Base-by-base conservation (phyloP, 1,140 invertebrate genomes). In the Ctenoplectra terminalis region DNA sequence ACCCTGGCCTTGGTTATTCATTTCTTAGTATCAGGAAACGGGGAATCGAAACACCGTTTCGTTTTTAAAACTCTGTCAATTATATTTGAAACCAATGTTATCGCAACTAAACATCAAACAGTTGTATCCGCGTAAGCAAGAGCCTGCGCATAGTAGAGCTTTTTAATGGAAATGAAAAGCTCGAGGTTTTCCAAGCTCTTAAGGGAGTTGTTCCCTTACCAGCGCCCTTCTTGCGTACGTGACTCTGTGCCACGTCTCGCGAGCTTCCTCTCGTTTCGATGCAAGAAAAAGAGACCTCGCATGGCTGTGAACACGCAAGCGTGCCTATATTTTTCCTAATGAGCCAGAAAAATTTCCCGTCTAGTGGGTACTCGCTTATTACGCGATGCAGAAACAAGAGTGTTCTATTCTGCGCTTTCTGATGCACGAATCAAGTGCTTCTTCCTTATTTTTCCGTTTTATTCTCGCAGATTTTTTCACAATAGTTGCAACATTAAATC, bases 241-340 rank as follows among this genome's bases (percentile, higher is more conserved):
- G 84, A 86, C 84, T 86, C 48, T 8, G 70, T 56, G 56, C 54
- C 70, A 15, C 15, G 67, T 78, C 64, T 84, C 67, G 46, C 34
- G 69, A 86, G 56, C 31, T 23, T 37, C 31, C 40, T 60, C 56
- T 48, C 46, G 40, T 60, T 43, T n/a, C 26, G 64, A n/a, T 31
- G 6, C 31, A n/a, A 58, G 20, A 50, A 11, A 83, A 56, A 52
- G 34, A 75, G 37, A 15, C 34, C 11, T 50, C 4, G 15, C 46
- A 50, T 29, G n/a, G 26, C 8, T 26, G 40, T 17, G 26, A 64
- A 76, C 76, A 54, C 50, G 58, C 60, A 52, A 70, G 52, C 73
- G n/a, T 31, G 81, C 81, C 61, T 79, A 81, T 83, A 73, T 64
- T 48, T 75, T 52, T 56, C 34, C 56, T 86, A 86, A 86, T 86